These are phyloP conservation scores for Venustaconcha ellipsiformis DNA, from an alignment of 1,140 invertebrate species.

Conservation along the genomic window DNA sequence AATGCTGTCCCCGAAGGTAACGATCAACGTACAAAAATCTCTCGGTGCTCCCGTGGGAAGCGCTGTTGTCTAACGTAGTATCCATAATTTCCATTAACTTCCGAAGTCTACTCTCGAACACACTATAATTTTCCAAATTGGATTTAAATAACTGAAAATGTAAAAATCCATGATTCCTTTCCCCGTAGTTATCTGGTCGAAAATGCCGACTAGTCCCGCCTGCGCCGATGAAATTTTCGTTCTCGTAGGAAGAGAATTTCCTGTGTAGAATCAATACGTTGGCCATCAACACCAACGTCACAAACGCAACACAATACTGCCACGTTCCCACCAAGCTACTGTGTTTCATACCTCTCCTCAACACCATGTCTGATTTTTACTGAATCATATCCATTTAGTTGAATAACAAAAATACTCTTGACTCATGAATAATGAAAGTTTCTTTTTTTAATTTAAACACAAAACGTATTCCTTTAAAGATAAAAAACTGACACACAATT, in stretches of 20 bases:
- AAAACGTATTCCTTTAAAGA: no score
- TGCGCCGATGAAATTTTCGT: conserved; percentile 27
- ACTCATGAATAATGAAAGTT: no score
- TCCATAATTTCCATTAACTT: conserved; percentile 50
- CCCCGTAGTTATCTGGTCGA: neutral
- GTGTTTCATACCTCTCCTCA: no score
- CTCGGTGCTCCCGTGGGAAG: conserved; percentile 8
- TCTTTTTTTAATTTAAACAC: no score
- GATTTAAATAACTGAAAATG: neutral
- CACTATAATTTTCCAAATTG: conserved; percentile 10
- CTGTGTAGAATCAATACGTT: conserved; percentile 35
- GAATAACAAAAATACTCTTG: no score
- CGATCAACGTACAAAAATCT: conserved; percentile 17
- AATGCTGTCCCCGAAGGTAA: conserved; percentile 29
- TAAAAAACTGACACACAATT: no score
- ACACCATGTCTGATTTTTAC: no score
- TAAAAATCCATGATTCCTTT: no score
- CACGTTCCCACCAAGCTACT: no score
- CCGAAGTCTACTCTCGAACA: conserved; percentile 48
- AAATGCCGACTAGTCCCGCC: conserved; percentile 17
- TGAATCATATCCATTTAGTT: no score
- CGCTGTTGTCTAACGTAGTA: conserved; percentile 29
- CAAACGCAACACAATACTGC: conserved; percentile 2
- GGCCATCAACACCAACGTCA: conserved; percentile 21
- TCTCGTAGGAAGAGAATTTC: conserved; percentile 33